phyloP scores from a whole-genome alignment of 2,888 invertebrate species.

The Caenorhabditis virilis region DNA sequence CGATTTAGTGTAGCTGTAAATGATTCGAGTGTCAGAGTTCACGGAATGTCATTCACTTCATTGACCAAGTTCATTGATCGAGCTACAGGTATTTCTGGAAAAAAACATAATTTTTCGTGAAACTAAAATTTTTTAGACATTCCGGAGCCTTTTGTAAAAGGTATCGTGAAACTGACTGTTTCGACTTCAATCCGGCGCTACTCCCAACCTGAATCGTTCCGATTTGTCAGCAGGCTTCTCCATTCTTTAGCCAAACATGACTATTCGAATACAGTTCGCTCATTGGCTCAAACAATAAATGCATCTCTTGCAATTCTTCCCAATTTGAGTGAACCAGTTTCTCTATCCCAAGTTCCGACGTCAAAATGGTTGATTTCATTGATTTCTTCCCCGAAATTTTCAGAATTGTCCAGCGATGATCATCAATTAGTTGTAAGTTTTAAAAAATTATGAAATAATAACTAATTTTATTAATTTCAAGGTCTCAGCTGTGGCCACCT shows the following conservation, averaged over 20 bases:
- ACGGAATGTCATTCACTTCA: slow-evolving; percentile 33
- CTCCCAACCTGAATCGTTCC: slow-evolving; percentile 33
- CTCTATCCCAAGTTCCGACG: no score
- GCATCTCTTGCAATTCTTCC: no score
- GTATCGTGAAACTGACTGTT: slow-evolving; percentile 34
- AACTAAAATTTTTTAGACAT: slow-evolving; percentile 10
- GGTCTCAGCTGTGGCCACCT: slow-evolving; percentile 18
- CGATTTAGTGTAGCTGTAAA: slow-evolving; percentile 29
- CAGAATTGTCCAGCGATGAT: no score
- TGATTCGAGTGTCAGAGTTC: slow-evolving; percentile 37
- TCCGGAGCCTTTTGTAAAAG: slow-evolving; percentile 33
- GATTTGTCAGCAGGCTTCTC: slow-evolving; percentile 33
- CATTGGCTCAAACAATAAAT: slow-evolving; percentile 24
- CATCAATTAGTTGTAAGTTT: no score
- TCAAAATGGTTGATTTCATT: no score
- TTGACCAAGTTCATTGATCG: slow-evolving; percentile 33
- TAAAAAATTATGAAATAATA: slow-evolving; percentile 13
- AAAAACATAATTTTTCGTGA: neutral
- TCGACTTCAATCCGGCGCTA: slow-evolving; percentile 27
- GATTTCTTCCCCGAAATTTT: no score
- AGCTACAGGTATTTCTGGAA: neutral
- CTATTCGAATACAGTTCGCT: slow-evolving; percentile 22
- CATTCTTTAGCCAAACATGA: slow-evolving; percentile 36
- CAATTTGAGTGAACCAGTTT: no score
- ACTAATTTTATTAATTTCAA: slow-evolving; percentile 1